Evolutionary conservation across 2,797 vertebrate species (phyloP).

Genomic region (Arrhamphus sclerolepis): DNA sequence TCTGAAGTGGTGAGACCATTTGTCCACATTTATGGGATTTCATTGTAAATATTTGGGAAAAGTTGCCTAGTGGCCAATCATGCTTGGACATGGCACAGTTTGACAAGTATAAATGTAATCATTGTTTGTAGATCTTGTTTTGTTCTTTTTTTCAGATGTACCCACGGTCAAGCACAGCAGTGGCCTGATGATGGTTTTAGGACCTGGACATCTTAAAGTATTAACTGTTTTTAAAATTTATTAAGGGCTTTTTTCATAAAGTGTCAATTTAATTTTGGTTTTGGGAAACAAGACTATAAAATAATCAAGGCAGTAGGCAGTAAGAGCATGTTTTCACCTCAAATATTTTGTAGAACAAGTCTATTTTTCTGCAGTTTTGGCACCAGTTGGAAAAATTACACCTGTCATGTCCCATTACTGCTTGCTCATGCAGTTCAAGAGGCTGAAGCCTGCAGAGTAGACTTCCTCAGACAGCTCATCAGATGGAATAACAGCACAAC

Average conservation of each 20-base stretch:
- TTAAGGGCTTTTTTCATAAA: too few species aligned
- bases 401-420: conserved; percentile 79
- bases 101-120: too few species aligned
- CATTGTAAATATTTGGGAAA: not conserved
- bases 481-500: conserved; percentile 37
- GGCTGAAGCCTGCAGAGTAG: conserved; percentile 70
- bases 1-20: too few species aligned
- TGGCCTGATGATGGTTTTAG: too few species aligned
- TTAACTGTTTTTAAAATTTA: too few species aligned
- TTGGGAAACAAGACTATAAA: not conserved
- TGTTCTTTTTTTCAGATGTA: too few species aligned
- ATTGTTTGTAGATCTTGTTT: too few species aligned
- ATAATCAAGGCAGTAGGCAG: not conserved
- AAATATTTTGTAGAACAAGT: conserved; percentile 11
- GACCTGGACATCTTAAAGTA: too few species aligned
- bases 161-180: too few species aligned
- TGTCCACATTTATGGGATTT: too few species aligned
- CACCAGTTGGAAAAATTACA: conserved; percentile 43
- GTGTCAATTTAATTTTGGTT: not conserved
- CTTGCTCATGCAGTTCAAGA: conserved; percentile 73
- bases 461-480: conserved; percentile 72
- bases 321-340: not conserved
- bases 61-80: too few species aligned
- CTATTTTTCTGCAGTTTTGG: conserved; percentile 21
- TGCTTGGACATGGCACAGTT: too few species aligned